These are phyloP conservation scores for Hepsetus odoe DNA, from an alignment of 2,113 vertebrate genomes.

Conservation along the genomic window DNA sequence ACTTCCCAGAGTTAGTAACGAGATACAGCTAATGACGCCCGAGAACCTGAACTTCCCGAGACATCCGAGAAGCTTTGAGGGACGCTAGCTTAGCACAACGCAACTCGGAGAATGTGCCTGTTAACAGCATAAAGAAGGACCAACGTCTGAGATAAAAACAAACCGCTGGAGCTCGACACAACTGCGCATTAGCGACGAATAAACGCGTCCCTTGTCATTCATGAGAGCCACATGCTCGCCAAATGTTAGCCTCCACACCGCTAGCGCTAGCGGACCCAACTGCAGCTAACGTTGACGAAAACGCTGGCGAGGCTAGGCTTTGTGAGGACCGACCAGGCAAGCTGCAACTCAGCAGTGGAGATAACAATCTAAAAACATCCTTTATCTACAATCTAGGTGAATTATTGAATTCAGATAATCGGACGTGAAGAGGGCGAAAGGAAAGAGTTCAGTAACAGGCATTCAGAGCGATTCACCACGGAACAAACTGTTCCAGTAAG, in stretches of 20 bases:
- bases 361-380: not conserved
- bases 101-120: too few species aligned
- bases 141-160: not conserved
- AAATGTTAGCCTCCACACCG: not conserved
- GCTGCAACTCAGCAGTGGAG: not conserved
- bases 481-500: constrained; percentile 1
- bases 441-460: not conserved
- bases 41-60: not conserved
- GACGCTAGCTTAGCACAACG: not conserved
- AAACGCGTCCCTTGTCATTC: not conserved
- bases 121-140: not conserved
- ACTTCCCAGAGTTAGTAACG: not conserved
- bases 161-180: not conserved
- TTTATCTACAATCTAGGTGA: too few species aligned
- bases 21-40: constrained; percentile 1
- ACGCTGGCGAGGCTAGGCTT: not conserved
- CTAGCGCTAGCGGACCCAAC: not conserved
- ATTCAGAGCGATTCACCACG: too few species aligned
- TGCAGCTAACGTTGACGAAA: not conserved
- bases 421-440: too few species aligned
- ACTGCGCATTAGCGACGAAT: too few species aligned
- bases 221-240: not conserved
- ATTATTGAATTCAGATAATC: too few species aligned
- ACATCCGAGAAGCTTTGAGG: not conserved
- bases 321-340: not conserved